A percentile compares a stretch with the other conserved stretches of the same genome.
Conservation (phyloP, 2,113 vertebrate genomes). For the Phalacrocorax brasilianus region DNA sequence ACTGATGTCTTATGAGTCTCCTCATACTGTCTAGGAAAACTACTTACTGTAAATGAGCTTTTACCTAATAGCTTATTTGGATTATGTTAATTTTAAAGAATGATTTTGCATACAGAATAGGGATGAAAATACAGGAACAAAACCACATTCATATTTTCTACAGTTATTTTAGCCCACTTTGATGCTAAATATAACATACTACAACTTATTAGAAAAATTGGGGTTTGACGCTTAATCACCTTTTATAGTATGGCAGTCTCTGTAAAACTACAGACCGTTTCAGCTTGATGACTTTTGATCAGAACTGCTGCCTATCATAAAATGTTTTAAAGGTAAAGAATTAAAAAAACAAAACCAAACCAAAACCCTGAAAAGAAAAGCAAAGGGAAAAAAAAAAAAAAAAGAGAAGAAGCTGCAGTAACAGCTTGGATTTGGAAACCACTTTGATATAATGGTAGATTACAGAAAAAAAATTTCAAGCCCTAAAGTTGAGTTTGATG, state of each 20-base stretch:
- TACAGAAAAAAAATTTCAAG: not conserved
- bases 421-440: not conserved
- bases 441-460: not conserved
- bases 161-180: not conserved
- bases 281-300: not conserved
- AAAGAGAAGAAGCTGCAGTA: not conserved
- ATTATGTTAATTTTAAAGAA: slow-evolving; percentile 9
- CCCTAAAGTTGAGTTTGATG: not conserved
- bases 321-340: not conserved
- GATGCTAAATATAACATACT: not conserved
- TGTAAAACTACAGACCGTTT: not conserved
- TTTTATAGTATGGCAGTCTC: not conserved
- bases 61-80: slow-evolving; percentile 18
- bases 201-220: not conserved
- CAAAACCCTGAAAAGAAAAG: too few relatives aligned
- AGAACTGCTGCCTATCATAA: not conserved
- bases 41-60: not conserved
- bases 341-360: not conserved
- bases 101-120: not conserved
- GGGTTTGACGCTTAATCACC: not conserved
- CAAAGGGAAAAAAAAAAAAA: too few relatives aligned
- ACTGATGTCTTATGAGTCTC: not conserved
- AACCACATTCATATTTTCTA: not conserved
- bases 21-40: not conserved
- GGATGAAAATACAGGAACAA: not conserved